phyloP scores from a whole-genome alignment of 2,888 invertebrate genomes.

The Morpho achilles region DNA sequence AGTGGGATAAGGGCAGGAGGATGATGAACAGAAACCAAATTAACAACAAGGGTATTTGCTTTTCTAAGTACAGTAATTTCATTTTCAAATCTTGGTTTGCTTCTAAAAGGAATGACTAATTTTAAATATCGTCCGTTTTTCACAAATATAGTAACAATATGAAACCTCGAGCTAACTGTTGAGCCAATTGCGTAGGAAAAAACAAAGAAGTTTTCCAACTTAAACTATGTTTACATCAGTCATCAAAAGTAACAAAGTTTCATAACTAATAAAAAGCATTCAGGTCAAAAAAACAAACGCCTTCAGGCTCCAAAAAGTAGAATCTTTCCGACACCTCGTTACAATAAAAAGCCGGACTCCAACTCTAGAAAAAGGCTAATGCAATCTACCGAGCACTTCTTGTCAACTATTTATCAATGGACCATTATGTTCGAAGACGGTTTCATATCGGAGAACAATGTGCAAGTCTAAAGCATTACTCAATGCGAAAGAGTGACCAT shows the following conservation, averaged over 20 bases:
- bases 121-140: too few species aligned
- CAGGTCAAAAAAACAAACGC: constrained; percentile 14
- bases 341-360: constrained; percentile 13
- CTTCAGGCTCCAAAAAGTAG: constrained; percentile 9
- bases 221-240: constrained; percentile 12
- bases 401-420: constrained; percentile 21
- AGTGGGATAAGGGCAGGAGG: too few species aligned
- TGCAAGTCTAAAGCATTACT: constrained; percentile 27
- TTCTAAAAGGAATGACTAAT: too few species aligned
- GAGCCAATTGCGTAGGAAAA: constrained; percentile 14
- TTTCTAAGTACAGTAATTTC: too few species aligned
- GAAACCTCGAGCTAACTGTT: neutral
- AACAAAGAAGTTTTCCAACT: constrained; percentile 16
- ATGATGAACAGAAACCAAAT: too few species aligned
- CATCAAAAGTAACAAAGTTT: constrained; percentile 11
- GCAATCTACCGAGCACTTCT: constrained; percentile 19
- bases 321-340: constrained; percentile 8
- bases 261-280: constrained; percentile 14
- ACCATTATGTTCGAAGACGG: constrained; percentile 15
- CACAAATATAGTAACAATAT: too few species aligned
- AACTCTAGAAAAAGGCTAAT: constrained; percentile 6
- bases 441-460: constrained; percentile 18
- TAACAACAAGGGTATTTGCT: too few species aligned
- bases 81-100: too few species aligned
- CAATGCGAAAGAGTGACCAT: constrained; percentile 42